Evolutionary conservation across 2,888 invertebrate genomes (phyloP).

Genomic region (Cryptosula pallasiana): DNA sequence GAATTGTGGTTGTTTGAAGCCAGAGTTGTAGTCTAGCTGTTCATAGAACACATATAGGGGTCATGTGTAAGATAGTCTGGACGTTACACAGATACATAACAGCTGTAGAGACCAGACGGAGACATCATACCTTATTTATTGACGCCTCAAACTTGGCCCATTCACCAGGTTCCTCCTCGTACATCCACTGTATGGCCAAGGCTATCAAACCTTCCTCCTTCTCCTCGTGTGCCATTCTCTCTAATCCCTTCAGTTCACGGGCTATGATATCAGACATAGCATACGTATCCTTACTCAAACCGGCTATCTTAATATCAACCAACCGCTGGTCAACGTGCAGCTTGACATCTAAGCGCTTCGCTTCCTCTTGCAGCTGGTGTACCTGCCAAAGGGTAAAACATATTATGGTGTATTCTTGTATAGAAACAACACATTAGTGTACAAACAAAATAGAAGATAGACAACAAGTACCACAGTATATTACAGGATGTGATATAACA

Average conservation of each 20-base stretch:
- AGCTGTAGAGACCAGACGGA: too few relatives aligned
- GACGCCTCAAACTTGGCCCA: neutral
- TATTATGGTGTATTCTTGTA: neutral
- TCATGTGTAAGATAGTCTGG: too few relatives aligned
- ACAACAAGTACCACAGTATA: too few relatives aligned
- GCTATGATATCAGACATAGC: neutral
- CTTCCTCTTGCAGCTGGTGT: neutral
- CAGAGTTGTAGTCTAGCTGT: too few relatives aligned
- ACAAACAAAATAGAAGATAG: neutral
- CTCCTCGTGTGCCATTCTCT: neutral
- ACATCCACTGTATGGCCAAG: neutral
- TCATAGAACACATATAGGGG: too few relatives aligned
- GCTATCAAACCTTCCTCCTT: constrained; percentile 14
- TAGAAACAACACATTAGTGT: neutral
- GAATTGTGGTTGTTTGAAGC: too few relatives aligned
- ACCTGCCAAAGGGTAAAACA: neutral
- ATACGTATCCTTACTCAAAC: neutral
- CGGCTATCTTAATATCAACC: neutral
- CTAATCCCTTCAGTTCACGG: neutral
- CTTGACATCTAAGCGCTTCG: neutral
- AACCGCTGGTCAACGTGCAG: neutral
- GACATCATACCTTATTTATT: constrained; percentile 1
- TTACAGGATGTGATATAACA: too few relatives aligned
- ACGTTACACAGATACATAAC: too few relatives aligned
- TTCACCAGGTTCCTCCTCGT: neutral